Evolutionary conservation across 2,888 invertebrate species (phyloP), one percentile per base, ranked within the genome.

Genomic region (Conus canariensis): DNA sequence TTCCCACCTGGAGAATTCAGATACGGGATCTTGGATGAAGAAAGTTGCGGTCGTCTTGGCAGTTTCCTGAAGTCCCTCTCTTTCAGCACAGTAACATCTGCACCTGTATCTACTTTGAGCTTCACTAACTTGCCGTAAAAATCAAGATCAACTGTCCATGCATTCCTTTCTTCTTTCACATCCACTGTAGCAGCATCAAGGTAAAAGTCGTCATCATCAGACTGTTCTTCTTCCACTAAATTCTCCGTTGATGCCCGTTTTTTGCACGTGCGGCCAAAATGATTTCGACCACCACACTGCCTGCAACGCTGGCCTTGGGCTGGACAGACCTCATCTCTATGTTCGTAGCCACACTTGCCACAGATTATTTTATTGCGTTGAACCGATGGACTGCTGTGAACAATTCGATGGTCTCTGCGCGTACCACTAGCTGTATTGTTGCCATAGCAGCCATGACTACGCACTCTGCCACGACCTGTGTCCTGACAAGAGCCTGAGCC

Each of bases 161-260:
- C 77, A 30, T 30, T 30, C 77, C 77, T 77, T 77, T 77, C 77
- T 77, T 77, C 77, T 77, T 77, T 77, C 77, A 77, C 77, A 30
- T 77, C 77, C 77, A 77, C 77, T 77, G 25, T 77, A 77, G 77
- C 77, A 77, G 77, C 77, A 77, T 77, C 77, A 25, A 77, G 77
- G 30, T 30, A 77, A 25, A 30, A 30, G 25, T 77, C 77, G 7
- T 77, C 77, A 77, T 30, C 45, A 45, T 74, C n/a, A 22, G 70
- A 74, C n/a, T 19, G 70, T 22, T 74, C 70, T 74, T 74, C 70
- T 74, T 74, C 70, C 14, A 74, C 70, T 19, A 74, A 22, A 74
- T 74, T 74, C n/a, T 1, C 70, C 22, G 2, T 22, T 22, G 14
- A 14, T 19, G 22, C 70, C n/a, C 22, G 70, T 45, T 1, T 45